phyloP scores from a whole-genome alignment of 2,113 vertebrate species.

The Elanoides forficatus region DNA sequence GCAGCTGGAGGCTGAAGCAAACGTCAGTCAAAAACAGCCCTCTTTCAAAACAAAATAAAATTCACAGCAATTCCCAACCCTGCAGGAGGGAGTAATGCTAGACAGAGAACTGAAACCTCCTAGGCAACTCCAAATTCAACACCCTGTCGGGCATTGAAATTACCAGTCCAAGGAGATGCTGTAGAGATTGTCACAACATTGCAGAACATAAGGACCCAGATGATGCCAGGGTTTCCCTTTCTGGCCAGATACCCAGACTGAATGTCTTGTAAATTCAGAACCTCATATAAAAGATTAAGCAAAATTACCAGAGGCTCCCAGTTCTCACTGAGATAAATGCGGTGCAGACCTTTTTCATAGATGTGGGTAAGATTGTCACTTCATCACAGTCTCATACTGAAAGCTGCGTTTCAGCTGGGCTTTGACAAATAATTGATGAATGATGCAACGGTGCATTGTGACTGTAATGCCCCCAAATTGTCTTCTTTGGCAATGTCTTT shows the following conservation, averaged over 20 bases:
- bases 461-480: background rate
- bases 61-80: background rate
- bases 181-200: background rate
- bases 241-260: background rate
- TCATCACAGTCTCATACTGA: background rate
- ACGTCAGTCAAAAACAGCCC: background rate
- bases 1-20: background rate
- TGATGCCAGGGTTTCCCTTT: background rate
- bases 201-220: background rate
- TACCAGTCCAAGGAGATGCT: background rate
- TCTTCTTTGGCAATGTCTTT: conserved; percentile 8
- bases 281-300: background rate
- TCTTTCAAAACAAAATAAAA: conserved; percentile 12
- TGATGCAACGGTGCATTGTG: background rate
- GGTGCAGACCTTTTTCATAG: background rate
- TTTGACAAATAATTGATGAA: background rate
- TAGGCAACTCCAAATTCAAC: background rate
- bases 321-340: background rate
- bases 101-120: background rate
- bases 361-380: conserved; percentile 20
- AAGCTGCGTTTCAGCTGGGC: background rate
- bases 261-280: conserved; percentile 37
- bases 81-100: background rate
- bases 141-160: background rate
- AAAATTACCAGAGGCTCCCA: background rate